phyloP scores from a whole-genome alignment of 2,888 invertebrate genomes.

The Eristalis arbustorum region DNA sequence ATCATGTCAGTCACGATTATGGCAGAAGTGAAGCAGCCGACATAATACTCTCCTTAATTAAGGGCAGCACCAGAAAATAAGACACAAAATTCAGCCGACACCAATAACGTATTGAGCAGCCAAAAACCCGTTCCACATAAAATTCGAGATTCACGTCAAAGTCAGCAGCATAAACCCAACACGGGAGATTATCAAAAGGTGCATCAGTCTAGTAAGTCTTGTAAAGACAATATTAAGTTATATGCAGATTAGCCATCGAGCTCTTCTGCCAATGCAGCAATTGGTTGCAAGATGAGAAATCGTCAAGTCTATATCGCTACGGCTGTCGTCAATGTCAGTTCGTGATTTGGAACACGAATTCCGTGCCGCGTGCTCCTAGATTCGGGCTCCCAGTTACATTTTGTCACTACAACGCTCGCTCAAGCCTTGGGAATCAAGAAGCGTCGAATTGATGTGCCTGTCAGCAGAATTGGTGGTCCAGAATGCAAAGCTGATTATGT shows the following conservation, averaged over 20 bases:
- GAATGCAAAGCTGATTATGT: not conserved
- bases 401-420: too few species aligned
- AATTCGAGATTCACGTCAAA: not conserved
- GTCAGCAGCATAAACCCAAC: not conserved
- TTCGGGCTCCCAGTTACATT: not conserved
- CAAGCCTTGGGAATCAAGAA: not conserved
- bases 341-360: not conserved
- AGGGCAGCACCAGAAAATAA: not conserved
- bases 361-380: not conserved
- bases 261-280: not conserved
- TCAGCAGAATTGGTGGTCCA: not conserved
- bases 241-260: not conserved
- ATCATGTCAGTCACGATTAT: not conserved
- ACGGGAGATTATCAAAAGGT: not conserved
- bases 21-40: not conserved
- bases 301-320: constrained; percentile 1
- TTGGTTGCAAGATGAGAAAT: not conserved
- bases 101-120: not conserved
- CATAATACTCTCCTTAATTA: not conserved
- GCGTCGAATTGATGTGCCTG: not conserved
- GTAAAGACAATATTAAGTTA: not conserved
- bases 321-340: constrained; percentile 1
- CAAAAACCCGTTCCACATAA: not conserved
- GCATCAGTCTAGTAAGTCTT: not conserved
- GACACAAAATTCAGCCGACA: not conserved